Evolutionary conservation across 2,888 invertebrate species (phyloP).

Genomic region (Neoitamus cyanurus): DNA sequence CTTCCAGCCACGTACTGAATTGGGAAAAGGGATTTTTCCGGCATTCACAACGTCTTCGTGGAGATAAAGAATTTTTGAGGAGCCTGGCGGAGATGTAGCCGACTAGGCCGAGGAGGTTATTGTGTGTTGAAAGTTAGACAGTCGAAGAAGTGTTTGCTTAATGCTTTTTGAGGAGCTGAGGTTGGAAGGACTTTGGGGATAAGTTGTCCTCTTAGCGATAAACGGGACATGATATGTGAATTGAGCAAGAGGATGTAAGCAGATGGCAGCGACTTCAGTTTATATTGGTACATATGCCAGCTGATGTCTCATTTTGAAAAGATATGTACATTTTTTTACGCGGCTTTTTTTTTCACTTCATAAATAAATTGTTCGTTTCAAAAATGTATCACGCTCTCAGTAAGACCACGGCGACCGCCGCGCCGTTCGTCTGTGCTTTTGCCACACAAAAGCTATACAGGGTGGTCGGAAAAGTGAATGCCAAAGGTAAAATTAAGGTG

Average conservation of each 20-base stretch:
- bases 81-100: neutral
- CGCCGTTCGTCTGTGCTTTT: too few species aligned
- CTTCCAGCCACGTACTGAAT: neutral
- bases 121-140: neutral
- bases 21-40: neutral
- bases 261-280: neutral
- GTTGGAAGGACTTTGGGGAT: neutral
- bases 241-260: neutral
- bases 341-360: too few species aligned
- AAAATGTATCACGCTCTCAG: too few species aligned
- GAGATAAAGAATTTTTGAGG: neutral
- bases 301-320: neutral
- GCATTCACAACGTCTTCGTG: neutral
- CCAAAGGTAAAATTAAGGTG: too few species aligned
- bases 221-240: neutral
- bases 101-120: neutral
- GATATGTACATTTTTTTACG: neutral
- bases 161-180: neutral
- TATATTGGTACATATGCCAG: neutral
- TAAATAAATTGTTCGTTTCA: too few species aligned
- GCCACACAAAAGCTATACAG: too few species aligned
- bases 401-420: too few species aligned
- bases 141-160: neutral
- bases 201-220: neutral
- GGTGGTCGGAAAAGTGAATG: too few species aligned